Evolutionary conservation across 2,797 vertebrate species (phyloP).

Genomic region (Halcyon leucocephala): DNA sequence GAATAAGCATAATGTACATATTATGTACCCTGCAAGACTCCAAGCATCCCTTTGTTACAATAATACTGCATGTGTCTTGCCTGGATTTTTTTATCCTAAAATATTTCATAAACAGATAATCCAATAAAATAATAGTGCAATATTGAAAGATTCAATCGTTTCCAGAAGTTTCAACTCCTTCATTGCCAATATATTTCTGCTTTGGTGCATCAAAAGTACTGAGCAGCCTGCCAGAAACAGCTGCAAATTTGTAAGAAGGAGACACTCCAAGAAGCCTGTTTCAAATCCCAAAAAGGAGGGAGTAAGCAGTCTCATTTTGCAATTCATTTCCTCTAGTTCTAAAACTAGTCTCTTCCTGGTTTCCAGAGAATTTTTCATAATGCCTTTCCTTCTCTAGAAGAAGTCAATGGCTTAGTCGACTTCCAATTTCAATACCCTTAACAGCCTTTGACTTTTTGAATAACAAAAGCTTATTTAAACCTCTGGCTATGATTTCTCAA

Average conservation of each 20-base stretch:
- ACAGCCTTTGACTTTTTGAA: slow-evolving; percentile 35
- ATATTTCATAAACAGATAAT: background rate
- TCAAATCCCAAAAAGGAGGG: background rate
- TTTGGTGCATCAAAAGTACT: background rate
- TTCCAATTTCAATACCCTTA: slow-evolving; percentile 50
- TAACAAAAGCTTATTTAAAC: slow-evolving; percentile 58
- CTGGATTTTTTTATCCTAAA: background rate
- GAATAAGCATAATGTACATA: background rate
- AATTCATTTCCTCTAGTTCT: background rate
- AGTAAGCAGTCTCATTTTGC: background rate
- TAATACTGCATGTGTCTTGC: background rate
- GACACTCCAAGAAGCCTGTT: background rate
- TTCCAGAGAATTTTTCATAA: slow-evolving; percentile 23
- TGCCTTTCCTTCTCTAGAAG: slow-evolving; percentile 13
- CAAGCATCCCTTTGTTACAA: background rate
- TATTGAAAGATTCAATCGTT: background rate
- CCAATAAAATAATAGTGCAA: background rate
- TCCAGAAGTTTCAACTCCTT: background rate
- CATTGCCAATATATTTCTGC: slow-evolving; percentile 2
- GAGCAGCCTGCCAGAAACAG: slow-evolving; percentile 34
- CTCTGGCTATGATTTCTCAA: slow-evolving; percentile 35
- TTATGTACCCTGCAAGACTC: background rate
- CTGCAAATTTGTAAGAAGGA: slow-evolving; percentile 22
- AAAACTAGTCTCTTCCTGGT: background rate
- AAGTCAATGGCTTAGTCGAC: slow-evolving; percentile 51